A percentile compares a stretch with the other conserved stretches of the same genome.
Evolutionary conservation across 1,140 invertebrate genomes (phyloP).

Genomic region (Asbolus verrucosus): DNA sequence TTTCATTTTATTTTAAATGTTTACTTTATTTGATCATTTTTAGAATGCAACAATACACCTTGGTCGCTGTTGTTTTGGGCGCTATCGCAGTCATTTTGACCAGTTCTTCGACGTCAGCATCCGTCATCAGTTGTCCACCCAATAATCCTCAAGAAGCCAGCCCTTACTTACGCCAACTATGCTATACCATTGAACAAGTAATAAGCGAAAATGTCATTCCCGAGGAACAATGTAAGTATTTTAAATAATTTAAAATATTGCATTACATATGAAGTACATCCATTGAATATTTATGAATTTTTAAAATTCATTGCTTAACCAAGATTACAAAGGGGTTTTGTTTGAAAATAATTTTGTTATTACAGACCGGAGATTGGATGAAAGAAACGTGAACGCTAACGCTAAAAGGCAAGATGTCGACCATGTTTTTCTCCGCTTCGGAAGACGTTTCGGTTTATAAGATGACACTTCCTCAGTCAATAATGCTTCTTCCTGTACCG

Average conservation of each 20-base stretch:
- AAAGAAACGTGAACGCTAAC: slow-evolving; percentile 55
- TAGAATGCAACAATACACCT: slow-evolving; percentile 55
- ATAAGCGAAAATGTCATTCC: slow-evolving; percentile 51
- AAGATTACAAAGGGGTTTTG: slow-evolving; percentile 27
- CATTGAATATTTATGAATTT: slow-evolving; percentile 40
- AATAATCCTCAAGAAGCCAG: slow-evolving; percentile 54
- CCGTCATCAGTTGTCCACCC: slow-evolving; percentile 58
- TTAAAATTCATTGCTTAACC: too few relatives aligned
- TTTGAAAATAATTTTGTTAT: slow-evolving; percentile 34
- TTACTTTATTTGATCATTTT: slow-evolving; percentile 30
- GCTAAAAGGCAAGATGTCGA: slow-evolving; percentile 83
- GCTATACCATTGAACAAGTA: slow-evolving; percentile 56
- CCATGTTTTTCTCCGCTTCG: slow-evolving; percentile 85
- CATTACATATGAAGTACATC: slow-evolving; percentile 8
- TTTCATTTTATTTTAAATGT: too few relatives aligned
- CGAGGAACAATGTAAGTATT: slow-evolving; percentile 29
- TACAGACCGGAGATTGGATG: slow-evolving; percentile 52
- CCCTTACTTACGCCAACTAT: slow-evolving; percentile 58
- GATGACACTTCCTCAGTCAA: slow-evolving; percentile 23
- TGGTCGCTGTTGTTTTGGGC: slow-evolving; percentile 45
- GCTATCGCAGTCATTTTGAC: slow-evolving; percentile 48
- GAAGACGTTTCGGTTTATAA: slow-evolving; percentile 71
- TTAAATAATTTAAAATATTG: slow-evolving; percentile 31
- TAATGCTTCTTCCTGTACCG: slow-evolving; percentile 30
- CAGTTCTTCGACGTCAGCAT: slow-evolving; percentile 51